Evolutionary conservation across 2,888 invertebrate species (phyloP), one percentile per base, ranked within the genome.

Genomic region (Anorthoa munda): DNA sequence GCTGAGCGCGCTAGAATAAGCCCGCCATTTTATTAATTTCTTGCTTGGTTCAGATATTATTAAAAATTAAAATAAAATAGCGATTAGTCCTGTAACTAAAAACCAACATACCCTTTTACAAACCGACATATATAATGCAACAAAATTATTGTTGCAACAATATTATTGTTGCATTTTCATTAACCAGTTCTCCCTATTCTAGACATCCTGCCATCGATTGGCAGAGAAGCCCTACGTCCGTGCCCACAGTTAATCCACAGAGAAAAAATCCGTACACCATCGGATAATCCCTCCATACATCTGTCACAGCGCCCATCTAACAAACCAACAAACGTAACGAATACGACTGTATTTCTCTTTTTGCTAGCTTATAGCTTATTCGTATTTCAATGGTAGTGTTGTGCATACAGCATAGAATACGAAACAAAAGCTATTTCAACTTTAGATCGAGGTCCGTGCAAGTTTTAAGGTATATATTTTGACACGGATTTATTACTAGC

Each of bases 241-340:
- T 56, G 59, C 31, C 15, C 12, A 15, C 70, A 66, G 83, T 76
- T 82, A 69, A 85, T 80, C 84, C 77, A 46, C 23, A 66, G 76
- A 72, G 51, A 81, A 77, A 82, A 84, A 83, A 78, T 71, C 55
- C 75, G 66, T n/a, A 53, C 65, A 51, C 78, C 59, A 64, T 4
- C 18, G 66, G 74, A 71, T 81, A 73, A 81, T 81, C 81, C 77
- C 4, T 71, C 70, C 68, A 70, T 55, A 68, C 80, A 72, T 77
- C 77, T 75, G 80, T 71, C 64, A 66, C 66, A 31, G 61, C 45
- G 39, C 66, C 26, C 64, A 50, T 46, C 55, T 39, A 39, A 39
- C 39, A 39, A 39, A 39, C 39, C 39, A 39, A 26, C 26, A 23
- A 66, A 63, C 50, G 50, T 48, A 77, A 77, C 63, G 48, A 77